Evolutionary conservation across 1,140 invertebrate genomes (phyloP).

Genomic region (Orchestia grillus): DNA sequence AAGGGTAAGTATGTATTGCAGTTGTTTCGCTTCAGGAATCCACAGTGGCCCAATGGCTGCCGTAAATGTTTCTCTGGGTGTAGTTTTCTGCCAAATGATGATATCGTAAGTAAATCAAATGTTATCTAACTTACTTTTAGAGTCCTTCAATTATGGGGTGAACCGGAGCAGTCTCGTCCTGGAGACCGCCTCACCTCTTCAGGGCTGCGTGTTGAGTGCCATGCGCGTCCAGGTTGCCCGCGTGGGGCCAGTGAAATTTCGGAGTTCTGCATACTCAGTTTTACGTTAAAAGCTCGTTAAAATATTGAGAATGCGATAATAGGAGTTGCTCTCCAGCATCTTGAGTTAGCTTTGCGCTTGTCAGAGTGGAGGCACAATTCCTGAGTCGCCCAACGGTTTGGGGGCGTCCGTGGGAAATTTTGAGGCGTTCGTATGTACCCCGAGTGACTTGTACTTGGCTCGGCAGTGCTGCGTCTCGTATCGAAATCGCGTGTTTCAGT

Average conservation of each 20-base stretch:
- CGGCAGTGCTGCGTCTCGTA: not conserved
- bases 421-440: not conserved
- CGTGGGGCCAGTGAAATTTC: not conserved
- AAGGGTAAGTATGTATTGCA: not conserved
- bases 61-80: not conserved
- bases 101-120: conserved; percentile 23
- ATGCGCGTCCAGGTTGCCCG: not conserved
- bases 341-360: not conserved
- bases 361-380: not conserved
- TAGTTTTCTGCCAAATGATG: conserved; percentile 33
- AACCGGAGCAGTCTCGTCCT: no score
- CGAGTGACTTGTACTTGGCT: not conserved
- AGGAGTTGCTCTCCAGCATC: not conserved
- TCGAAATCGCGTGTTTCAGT: not conserved
- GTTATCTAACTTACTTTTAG: conserved; percentile 7
- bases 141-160: not conserved
- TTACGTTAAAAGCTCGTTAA: not conserved
- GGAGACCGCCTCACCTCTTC: not conserved
- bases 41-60: not conserved
- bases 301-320: not conserved
- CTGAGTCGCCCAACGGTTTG: not conserved
- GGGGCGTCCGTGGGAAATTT: not conserved
- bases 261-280: not conserved
- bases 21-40: not conserved
- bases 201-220: not conserved